These are phyloP conservation scores for Lagria hirta DNA, from an alignment of 2,888 invertebrate species.

Conservation along the genomic window DNA sequence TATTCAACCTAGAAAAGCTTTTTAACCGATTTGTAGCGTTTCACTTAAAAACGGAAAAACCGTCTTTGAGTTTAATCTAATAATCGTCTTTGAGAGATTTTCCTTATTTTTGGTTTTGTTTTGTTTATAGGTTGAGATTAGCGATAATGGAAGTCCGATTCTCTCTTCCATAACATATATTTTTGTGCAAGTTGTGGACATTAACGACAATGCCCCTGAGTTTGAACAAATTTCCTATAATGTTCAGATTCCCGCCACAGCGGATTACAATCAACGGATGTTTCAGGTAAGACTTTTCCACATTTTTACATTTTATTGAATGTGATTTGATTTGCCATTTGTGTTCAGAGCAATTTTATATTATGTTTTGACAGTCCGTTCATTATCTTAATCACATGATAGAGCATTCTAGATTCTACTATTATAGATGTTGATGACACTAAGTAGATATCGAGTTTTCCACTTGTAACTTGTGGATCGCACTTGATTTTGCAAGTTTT, in stretches of 20 bases:
- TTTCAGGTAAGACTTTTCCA: conserved; percentile 59
- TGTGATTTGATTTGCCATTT: conserved; percentile 1
- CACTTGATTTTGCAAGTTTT: conserved; percentile 54
- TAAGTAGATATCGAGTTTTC: conserved; percentile 23
- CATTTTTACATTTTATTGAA: conserved; percentile 8
- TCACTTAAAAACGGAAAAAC: no score
- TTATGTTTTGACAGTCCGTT: conserved; percentile 1
- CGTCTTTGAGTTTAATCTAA: conserved; percentile 4
- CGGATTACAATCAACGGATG: conserved; percentile 57
- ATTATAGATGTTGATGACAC: conserved; percentile 25
- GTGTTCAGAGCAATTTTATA: conserved; percentile 1
- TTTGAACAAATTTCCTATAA: conserved; percentile 83
- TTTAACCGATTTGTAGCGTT: no score
- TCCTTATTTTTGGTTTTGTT: no score
- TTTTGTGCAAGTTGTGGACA: conserved; percentile 75
- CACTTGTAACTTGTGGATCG: conserved; percentile 58
- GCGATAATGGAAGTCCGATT: conserved; percentile 74
- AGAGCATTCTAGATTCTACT: conserved; percentile 22
- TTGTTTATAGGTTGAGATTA: conserved; percentile 63
- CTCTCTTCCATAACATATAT: conserved; percentile 79
- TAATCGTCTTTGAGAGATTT: no score
- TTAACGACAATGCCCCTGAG: conserved; percentile 86
- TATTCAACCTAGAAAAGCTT: no score
- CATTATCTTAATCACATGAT: conserved; percentile 17
- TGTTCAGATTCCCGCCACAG: conserved; percentile 70